Percentiles rank a stretch among this genome's conserved stretches.
phyloP scores from a whole-genome alignment of 2,888 invertebrate species.

The Chloroclystis v-ata region DNA sequence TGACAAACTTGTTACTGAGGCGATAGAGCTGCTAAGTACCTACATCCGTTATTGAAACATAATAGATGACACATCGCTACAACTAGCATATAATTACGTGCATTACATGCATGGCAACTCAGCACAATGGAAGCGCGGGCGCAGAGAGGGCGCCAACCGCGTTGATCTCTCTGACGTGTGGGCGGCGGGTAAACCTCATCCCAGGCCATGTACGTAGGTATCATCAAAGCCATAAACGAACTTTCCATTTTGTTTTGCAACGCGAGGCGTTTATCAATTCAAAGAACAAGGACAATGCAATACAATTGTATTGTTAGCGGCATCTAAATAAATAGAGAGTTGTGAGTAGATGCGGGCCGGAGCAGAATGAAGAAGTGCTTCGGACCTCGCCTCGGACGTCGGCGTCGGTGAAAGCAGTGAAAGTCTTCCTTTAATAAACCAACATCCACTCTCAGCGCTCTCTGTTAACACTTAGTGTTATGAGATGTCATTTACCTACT shows the following conservation, averaged over 20 bases:
- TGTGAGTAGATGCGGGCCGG: slow-evolving; percentile 41
- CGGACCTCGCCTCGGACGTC: slow-evolving; percentile 47
- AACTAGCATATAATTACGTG: slow-evolving; percentile 30
- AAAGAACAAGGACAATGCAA: slow-evolving; percentile 61
- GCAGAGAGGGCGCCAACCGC: slow-evolving; percentile 53
- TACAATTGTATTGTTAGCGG: slow-evolving; percentile 61
- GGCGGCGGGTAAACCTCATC: slow-evolving; percentile 68
- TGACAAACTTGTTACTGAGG: neutral
- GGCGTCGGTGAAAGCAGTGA: slow-evolving; percentile 69
- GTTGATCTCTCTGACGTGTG: slow-evolving; percentile 54
- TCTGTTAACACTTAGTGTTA: slow-evolving; percentile 46
- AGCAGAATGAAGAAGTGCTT: slow-evolving; percentile 49
- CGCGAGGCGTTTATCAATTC: slow-evolving; percentile 48
- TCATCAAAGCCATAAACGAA: slow-evolving; percentile 52
- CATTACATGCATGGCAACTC: slow-evolving; percentile 16
- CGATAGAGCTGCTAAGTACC: neutral
- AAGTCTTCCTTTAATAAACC: slow-evolving; percentile 50
- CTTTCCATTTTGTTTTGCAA: slow-evolving; percentile 73
- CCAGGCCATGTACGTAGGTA: slow-evolving; percentile 52
- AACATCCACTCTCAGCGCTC: slow-evolving; percentile 38
- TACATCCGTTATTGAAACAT: neutral
- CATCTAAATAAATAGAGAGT: slow-evolving; percentile 73
- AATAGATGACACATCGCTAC: slow-evolving; percentile 34
- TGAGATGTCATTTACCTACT: slow-evolving; percentile 31
- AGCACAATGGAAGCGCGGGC: slow-evolving; percentile 47